A percentile compares a stretch with the other conserved stretches of the same genome.
These are phyloP conservation scores for Euproctis similis DNA, from an alignment of 2,888 invertebrate genomes.

Conservation along the genomic window DNA sequence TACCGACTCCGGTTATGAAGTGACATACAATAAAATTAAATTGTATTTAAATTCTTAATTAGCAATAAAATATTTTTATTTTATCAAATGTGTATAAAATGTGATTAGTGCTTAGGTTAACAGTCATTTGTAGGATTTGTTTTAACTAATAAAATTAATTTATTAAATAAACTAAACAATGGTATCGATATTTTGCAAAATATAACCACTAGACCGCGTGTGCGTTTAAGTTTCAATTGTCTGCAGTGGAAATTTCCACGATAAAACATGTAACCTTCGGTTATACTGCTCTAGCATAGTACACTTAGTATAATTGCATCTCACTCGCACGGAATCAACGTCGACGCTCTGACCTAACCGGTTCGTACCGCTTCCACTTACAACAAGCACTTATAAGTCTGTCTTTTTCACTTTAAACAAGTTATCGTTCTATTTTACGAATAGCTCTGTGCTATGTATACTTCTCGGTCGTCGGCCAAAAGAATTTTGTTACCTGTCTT, in stretches of 20 bases:
- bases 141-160: background rate
- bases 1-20: too few relatives aligned
- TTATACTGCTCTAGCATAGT: slow-evolving; percentile 40
- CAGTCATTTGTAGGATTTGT: too few relatives aligned
- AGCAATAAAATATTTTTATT: background rate
- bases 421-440: slow-evolving; percentile 72
- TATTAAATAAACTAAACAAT: slow-evolving; percentile 2
- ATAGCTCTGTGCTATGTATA: slow-evolving; percentile 75
- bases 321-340: slow-evolving; percentile 55
- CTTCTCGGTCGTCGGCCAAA: slow-evolving; percentile 74
- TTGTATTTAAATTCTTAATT: background rate
- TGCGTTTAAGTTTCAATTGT: slow-evolving; percentile 71
- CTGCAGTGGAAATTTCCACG: slow-evolving; percentile 74
- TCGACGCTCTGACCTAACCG: slow-evolving; percentile 67
- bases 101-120: too few relatives aligned
- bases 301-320: slow-evolving; percentile 37
- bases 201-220: slow-evolving; percentile 40
- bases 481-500: slow-evolving; percentile 73
- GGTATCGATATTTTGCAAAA: slow-evolving; percentile 26
- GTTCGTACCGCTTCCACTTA: slow-evolving; percentile 47
- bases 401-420: slow-evolving; percentile 52
- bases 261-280: slow-evolving; percentile 68
- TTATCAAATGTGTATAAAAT: too few relatives aligned
- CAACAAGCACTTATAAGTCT: slow-evolving; percentile 28
- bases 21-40: too few relatives aligned